phyloP scores from a whole-genome alignment of 2,113 vertebrate genomes.

The Daubentonia madagascariensis region DNA sequence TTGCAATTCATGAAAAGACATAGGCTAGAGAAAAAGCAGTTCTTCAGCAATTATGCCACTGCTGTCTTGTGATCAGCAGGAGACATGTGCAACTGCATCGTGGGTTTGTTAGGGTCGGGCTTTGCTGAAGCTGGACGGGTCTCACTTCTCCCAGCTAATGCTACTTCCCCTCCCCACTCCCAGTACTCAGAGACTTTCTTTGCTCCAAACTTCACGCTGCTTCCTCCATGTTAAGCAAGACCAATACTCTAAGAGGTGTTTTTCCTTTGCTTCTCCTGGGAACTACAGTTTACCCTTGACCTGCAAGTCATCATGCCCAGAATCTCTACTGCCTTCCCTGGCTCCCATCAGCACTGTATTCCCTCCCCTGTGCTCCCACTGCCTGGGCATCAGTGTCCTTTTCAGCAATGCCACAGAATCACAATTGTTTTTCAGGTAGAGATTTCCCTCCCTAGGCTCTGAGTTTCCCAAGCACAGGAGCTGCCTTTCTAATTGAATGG shows the following conservation, averaged over 20 bases:
- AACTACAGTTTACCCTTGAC: too few species aligned
- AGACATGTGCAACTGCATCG: accelerated
- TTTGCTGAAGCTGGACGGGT: background rate
- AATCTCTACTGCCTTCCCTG: accelerated
- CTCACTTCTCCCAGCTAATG: background rate
- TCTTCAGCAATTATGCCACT: accelerated
- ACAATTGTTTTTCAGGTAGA: background rate
- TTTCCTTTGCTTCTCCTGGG: background rate
- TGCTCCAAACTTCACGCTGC: accelerated
- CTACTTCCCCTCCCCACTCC: accelerated
- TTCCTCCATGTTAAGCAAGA: accelerated
- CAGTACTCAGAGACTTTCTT: background rate
- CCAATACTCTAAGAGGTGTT: background rate
- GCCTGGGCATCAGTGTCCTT: background rate
- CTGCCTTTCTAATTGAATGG: background rate
- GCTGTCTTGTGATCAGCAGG: accelerated
- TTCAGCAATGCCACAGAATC: too few species aligned
- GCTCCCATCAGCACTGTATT: accelerated
- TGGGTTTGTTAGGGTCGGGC: accelerated
- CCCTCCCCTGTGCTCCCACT: too few species aligned
- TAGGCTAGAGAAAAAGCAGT: background rate
- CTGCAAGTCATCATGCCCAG: background rate
- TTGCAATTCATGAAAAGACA: background rate
- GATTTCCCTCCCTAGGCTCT: background rate
- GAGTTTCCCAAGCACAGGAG: background rate